Evolutionary conservation across 2,888 invertebrate genomes (phyloP), one percentile per base, ranked within the genome.

Genomic region (Esperia sulphurella): DNA sequence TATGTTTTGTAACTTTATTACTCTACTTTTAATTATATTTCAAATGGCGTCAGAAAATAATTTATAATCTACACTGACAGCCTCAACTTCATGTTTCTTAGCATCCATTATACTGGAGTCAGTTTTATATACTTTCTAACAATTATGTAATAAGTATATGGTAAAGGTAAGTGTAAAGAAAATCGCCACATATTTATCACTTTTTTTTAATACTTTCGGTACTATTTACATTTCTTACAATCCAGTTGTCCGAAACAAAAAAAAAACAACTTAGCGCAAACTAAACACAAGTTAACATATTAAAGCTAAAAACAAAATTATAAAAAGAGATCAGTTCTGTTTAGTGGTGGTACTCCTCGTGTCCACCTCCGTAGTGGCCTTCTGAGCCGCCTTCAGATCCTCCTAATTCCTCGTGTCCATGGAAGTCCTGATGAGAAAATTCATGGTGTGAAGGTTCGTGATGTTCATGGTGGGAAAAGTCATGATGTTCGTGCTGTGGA

Each of bases 191-290:
- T 57, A 66, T 70, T 72, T 71, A 77, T 80, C 78, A 79, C 75
- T 66, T 73, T 76, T 21, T n/a, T 83, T 82, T 88, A 86, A 87
- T 88, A 88, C 88, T 86, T 82, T 82, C 68, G 77, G 81, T 73
- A 76, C 74, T 85, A 86, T 82, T 80, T 83, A 86, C 83, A 84
- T 61, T 54, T 52, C 65, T 60, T 71, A 73, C 68, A 59, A 57
- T 64, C 70, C 79, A 82, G 81, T 79, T 80, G 71, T 63, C 65
- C 14, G 71, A 71, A 68, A 65, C 62, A 75, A 69, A 46, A 46
- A 45, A n/a, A 71, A 75, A 71, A 46, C 46, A 46, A 71, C 74
- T 74, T 75, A 78, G 65, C 72, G 68, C 68, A 75, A 76, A 79
- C 80, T 81, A 80, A 79, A 83, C 71, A 86, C 80, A 77, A 85